Conservation (phyloP, 2,113 vertebrate genomes). For the Varanus salvator region DNA sequence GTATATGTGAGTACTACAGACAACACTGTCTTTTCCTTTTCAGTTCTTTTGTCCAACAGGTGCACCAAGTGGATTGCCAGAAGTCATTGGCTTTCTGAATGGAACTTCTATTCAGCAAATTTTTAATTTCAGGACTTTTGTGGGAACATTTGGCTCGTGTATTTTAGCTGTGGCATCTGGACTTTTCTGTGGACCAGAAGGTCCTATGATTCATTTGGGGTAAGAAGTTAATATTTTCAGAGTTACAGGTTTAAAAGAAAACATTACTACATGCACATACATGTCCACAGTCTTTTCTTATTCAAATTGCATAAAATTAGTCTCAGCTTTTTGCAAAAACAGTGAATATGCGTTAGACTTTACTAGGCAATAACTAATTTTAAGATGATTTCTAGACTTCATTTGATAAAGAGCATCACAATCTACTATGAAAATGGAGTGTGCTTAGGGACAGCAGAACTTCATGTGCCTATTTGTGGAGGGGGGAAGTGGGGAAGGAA, state of each 20-base stretch:
- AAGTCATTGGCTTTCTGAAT: constrained; percentile 67
- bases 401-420: background rate
- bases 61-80: constrained; percentile 50
- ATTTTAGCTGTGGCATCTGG: constrained; percentile 60
- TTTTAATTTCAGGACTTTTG: constrained; percentile 65
- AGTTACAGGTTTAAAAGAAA: background rate
- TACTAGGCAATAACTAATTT: background rate
- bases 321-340: background rate
- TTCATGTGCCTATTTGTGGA: background rate
- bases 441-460: background rate
- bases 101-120: constrained; percentile 60
- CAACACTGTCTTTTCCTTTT: constrained; percentile 9
- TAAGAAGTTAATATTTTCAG: constrained; percentile 41
- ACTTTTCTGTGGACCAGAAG: constrained; percentile 66
- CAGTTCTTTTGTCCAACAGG: constrained; percentile 64
- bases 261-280: background rate
- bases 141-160: constrained; percentile 55
- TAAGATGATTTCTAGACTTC: background rate
- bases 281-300: background rate
- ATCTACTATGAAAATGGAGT: background rate
- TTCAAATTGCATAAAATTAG: background rate
- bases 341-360: background rate
- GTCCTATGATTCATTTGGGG: constrained; percentile 64
- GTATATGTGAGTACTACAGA: background rate
- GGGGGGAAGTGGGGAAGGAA: background rate